A percentile compares a stretch with the other conserved stretches of the same genome.
Conservation (phyloP, 2,113 vertebrate genomes). For the Indicator maculatus region DNA sequence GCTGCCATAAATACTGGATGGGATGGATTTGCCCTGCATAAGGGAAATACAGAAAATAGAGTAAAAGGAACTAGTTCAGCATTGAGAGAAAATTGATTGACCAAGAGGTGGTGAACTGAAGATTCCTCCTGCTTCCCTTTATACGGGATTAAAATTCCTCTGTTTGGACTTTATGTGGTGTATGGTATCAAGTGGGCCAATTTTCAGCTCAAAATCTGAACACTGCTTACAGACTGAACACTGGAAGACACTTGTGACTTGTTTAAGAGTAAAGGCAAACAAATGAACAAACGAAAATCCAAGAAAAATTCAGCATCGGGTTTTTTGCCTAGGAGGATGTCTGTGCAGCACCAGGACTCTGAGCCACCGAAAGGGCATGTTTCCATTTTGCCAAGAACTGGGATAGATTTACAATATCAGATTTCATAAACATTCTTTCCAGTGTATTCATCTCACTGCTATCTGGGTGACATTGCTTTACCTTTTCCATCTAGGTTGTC, state of each 20-base stretch:
- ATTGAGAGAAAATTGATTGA: neutral
- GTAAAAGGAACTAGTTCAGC: neutral
- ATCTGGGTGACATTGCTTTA: neutral
- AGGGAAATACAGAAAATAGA: neutral
- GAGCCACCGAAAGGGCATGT: neutral
- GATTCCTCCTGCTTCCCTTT: neutral
- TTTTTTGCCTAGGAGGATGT: neutral
- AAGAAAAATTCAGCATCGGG: neutral
- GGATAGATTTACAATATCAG: neutral
- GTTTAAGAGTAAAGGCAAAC: neutral
- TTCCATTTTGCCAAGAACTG: neutral
- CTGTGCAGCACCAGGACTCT: accelerated
- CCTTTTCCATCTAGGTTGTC: neutral
- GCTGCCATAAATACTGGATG: slow-evolving; percentile 36
- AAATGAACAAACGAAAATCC: too few relatives aligned
- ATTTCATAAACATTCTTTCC: neutral
- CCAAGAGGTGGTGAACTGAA: neutral
- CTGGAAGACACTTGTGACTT: neutral
- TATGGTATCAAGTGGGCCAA: neutral
- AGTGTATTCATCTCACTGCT: neutral
- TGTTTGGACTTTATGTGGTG: neutral
- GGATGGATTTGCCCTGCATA: neutral
- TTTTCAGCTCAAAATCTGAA: neutral
- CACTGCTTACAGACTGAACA: neutral
- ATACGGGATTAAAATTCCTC: neutral